Evolutionary conservation across 2,797 vertebrate genomes (phyloP), one percentile per base, ranked within the genome.

Genomic region (Catamblyrhynchus diadema): DNA sequence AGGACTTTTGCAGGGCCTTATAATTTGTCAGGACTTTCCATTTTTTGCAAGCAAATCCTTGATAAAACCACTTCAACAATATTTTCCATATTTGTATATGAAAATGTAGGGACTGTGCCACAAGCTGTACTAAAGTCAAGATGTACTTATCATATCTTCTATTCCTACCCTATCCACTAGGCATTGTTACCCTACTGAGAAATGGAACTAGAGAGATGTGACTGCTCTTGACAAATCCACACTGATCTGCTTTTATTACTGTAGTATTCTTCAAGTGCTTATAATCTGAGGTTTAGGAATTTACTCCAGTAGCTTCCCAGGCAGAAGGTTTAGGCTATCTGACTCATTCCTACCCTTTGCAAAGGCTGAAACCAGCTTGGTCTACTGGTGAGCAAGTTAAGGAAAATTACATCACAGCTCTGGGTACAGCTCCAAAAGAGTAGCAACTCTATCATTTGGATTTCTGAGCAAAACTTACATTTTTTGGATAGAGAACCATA

Each of bases 111-210:
- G 10, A 61, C 23, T 62, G 12, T 93, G 44, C 10, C 32, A 35
- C 5, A 47, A 75, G 10, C 18, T 86, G 54, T 59, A 48, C 6
- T 65, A 7, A 86, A 44, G 24, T 67, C 19, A 81, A 45, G 53
- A 48, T 14, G 3, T 24, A 32, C 0, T 0, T 32, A 12, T 19
- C 8, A 1, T 30, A n/a, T 15, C 23, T 81, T 17, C 30, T 74
- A 15, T 67, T 86, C 47, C 45, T 81, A 12, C 32, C 7, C 22
- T 53, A 22, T 17, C n/a, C 24, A 35, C 13, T 54, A 54, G 20
- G 8, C 7, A 0, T 37, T 57, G 18, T 47, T 70, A 45, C 18
- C 11, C 37, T 17, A 16, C 6, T 66, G 54, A 81, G 54, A 47
- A 42, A 61, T 39, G 14, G 6, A 75, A 24, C n/a, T 25, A 33